Evolutionary conservation across 2,797 vertebrate species (phyloP), one percentile per base, ranked within the genome.

Genomic region (Pseudotriccus pelzelni): DNA sequence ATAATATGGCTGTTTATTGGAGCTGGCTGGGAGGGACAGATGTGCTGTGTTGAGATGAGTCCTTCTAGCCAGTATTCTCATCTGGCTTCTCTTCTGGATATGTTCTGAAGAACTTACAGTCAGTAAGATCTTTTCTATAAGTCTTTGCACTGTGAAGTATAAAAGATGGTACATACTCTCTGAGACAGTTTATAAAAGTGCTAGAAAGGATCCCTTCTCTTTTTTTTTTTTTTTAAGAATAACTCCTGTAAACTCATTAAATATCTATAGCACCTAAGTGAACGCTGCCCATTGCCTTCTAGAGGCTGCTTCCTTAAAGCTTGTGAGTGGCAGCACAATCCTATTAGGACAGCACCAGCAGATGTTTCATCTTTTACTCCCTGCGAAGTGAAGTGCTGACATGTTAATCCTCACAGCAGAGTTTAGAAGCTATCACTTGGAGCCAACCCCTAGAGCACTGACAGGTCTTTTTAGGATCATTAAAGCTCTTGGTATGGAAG

Each of bases 281-380:
- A 88, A 21, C 52, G n/a, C 6, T 75, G 37, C 52, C n/a, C 41
- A 9, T 43, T 70, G 12, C n/a, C 22, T 80, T 80, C 59, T 53
- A 58, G 19, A 87, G 25, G 20, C 75, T 67, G 34, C 49, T 74
- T 86, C 58, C 55, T 43, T 58, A 47, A 63, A 50, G 52, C 70
- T 92, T 67, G 28, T 79, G 46, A 90, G 49, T 55, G 67, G 63
- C 69, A 92, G 56, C 68, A 62, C 68, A 90, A 52, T 77, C 55
- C 32, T 83, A 15, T 79, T 83, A 88, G 66, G 56, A 66, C 55
- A 87, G 60, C 28, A 25, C n/a, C 28, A 81, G 73, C 78, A 90
- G 82, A 70, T 93, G 79, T 93, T 94, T 94, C 55, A 43, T 85
- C 80, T 88, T 91, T 67, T 30, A 25, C 70, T 94, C 50, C 55